Evolutionary conservation across 2,797 vertebrate genomes (phyloP), one percentile per base, ranked within the genome.

Genomic region (Rhynchonycteris naso): DNA sequence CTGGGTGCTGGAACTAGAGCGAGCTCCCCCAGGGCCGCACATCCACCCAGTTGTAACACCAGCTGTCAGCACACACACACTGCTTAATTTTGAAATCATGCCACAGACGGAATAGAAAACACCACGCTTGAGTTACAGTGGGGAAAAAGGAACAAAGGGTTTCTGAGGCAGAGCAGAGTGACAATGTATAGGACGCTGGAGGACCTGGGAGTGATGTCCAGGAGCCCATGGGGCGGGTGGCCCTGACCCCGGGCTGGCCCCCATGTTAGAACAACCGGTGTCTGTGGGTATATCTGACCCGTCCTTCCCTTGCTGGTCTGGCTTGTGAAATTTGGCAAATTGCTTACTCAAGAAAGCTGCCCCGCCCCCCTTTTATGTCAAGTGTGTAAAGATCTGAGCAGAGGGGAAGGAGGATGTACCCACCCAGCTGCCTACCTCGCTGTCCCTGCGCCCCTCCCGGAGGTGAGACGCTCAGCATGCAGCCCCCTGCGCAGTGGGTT

Each of bases 101-200:
- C 87, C 68, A 14, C 88, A 96, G 95, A 96, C 72, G 54, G 93
- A 85, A 95, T 79, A 83, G 79, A 93, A 96, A 95, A 81, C 95
- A 76, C 61, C 66, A 68, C 78, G 59, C 69, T 96, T 1, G 69
- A 94, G 80, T 91, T 93, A 74, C 88, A 96, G 91, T 63, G 83
- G 90, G 83, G 54, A 80, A 65, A 21, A 43, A 43, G 5, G 81
- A 95, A 97, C 93, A 96, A 95, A 97, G 91, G 89, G 75, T 59
- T 66, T 95, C 65, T 0, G 24, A 26, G 69, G 35, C 9, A 43
- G 59, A 68, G 26, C 90, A 58, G 92, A 58, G 75, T 7, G 71
- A 69, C 38, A 10, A 2, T 11, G 35, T 43, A 50, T 26, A 0
- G 15, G 47, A 47, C 15, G 59, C 63, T 84, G 47, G 0, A 72